phyloP scores from a whole-genome alignment of 2,797 vertebrate species.

The Chloroceryle amazona region DNA sequence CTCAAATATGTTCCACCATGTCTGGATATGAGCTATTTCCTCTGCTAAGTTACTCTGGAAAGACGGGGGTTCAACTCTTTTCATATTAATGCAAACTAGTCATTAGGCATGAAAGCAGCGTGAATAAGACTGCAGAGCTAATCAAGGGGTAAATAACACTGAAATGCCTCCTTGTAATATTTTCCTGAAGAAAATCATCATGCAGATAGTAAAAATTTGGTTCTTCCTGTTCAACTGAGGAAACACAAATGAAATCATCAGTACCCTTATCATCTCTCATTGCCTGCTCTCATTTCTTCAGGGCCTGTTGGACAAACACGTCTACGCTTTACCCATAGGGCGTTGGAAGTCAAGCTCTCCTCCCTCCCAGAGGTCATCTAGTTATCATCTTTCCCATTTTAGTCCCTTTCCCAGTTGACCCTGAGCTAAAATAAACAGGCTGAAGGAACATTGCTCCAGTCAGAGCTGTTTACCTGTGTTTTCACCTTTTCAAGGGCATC shows the following conservation, averaged over 20 bases:
- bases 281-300: neutral
- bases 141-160: slow-evolving; percentile 51
- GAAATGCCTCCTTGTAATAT: slow-evolving; percentile 34
- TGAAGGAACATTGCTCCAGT: neutral
- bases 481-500: neutral
- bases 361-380: neutral
- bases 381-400: neutral
- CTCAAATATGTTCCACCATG: neutral
- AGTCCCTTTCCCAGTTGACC: neutral
- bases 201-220: slow-evolving; percentile 24
- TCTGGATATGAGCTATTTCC: neutral
- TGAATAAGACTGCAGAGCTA: slow-evolving; percentile 28
- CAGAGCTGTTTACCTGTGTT: neutral
- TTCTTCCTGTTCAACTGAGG: slow-evolving; percentile 19
- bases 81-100: slow-evolving; percentile 13
- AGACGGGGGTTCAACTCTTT: neutral
- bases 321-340: neutral
- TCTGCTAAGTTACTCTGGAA: slow-evolving; percentile 12
- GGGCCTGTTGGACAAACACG: neutral
- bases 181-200: slow-evolving; percentile 36
- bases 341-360: neutral
- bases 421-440: neutral
- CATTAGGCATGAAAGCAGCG: slow-evolving; percentile 8
- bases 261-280: neutral
- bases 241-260: slow-evolving; percentile 39